Conservation (phyloP, 2,888 invertebrate genomes). For the Hyppa rectilinea region DNA sequence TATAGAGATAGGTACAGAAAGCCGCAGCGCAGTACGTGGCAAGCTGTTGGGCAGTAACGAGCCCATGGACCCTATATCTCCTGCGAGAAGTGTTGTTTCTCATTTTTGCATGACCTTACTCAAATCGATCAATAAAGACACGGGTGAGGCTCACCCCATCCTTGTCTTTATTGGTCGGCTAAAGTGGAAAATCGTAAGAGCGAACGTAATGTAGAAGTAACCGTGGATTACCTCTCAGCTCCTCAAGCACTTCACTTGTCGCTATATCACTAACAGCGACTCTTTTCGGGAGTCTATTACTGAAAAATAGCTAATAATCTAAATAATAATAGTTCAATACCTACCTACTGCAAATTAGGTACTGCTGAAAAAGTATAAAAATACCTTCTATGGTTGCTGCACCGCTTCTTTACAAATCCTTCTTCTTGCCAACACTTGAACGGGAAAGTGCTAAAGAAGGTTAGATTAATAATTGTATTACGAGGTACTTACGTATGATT, state of each 20-base stretch:
- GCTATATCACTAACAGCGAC: no score
- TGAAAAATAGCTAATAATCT: no score
- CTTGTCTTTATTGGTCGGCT: no score
- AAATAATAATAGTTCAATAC: no score
- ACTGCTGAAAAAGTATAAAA: neutral
- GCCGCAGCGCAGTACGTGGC: neutral
- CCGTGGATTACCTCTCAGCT: no score
- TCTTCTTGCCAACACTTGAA: neutral
- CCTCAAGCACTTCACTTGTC: no score
- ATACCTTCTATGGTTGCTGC: neutral
- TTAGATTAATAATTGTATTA: neutral
- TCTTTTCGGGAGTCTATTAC: no score
- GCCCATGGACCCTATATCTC: neutral
- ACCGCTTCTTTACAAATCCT: neutral
- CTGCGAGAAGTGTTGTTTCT: neutral
- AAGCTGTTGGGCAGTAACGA: neutral
- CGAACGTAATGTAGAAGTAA: no score
- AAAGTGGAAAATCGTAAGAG: no score
- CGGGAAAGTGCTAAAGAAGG: neutral
- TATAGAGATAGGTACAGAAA: neutral
- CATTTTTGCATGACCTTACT: no score
- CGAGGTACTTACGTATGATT: neutral
- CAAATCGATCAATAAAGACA: no score
- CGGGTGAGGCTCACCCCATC: no score
- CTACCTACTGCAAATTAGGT: neutral